Base-by-base conservation (phyloP, 2,888 invertebrate species). In the Altica lythri region DNA sequence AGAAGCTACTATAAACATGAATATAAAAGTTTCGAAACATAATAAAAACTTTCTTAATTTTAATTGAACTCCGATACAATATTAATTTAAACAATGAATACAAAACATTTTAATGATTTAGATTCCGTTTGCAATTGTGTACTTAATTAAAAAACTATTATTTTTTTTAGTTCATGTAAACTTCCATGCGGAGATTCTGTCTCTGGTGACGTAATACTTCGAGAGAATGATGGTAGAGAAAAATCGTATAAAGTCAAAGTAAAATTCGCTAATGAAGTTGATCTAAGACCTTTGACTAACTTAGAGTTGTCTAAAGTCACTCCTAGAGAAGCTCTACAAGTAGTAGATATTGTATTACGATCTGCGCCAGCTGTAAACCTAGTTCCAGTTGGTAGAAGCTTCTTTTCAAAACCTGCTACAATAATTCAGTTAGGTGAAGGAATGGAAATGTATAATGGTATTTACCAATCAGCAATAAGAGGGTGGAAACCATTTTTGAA, bases 391-490 rank as follows among this genome's bases (percentile, higher is more conserved):
- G n/a, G n/a, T n/a, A n/a, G n/a, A n/a, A n/a, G n/a, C n/a, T n/a
- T n/a, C n/a, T n/a, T n/a, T n/a, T n/a, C n/a, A n/a, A n/a, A n/a
- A n/a, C n/a, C n/a, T n/a, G n/a, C n/a, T n/a, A n/a, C n/a, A n/a
- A n/a, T n/a, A n/a, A n/a, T n/a, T n/a, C n/a, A n/a, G n/a, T n/a
- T n/a, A n/a, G 86, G 88, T 0, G 87, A 86, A 38, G 65, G 95
- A 0, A 79, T 92, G 67, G 92, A 95, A 73, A 86, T 96, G 70
- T 95, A 95, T 89, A 86, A 90, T 55, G 98, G 98, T 3, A 84
- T 94, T 69, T 98, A 92, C 78, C 95, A 96, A 75, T 90, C 92
- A 6, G 92, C 94, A 0, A 84, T 94, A 58, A 85, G 96, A 45
- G 95, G 95, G 6, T 90, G 92, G 83, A 86, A 84, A 64, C 90